phyloP scores from a whole-genome alignment of 2,888 invertebrate species.

The Euplexia lucipara region DNA sequence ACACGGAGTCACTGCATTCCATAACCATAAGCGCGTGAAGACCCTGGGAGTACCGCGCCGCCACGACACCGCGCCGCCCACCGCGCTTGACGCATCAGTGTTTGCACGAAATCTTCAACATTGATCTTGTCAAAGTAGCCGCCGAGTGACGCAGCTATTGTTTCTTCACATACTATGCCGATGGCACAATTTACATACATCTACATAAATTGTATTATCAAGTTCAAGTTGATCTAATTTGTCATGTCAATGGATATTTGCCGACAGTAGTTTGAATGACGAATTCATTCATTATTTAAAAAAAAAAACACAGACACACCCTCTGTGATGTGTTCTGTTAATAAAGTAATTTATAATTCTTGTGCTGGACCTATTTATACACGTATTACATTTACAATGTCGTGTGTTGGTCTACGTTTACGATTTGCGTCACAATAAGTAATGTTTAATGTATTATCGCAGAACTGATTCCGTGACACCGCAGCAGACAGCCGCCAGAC shows the following conservation, averaged over 20 bases:
- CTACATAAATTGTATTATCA: constrained; percentile 52
- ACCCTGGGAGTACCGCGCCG: constrained; percentile 56
- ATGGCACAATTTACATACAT: constrained; percentile 46
- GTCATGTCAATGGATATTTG: constrained; percentile 29
- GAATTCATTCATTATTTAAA: no score
- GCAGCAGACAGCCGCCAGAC: constrained; percentile 42
- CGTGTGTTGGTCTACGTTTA: not conserved
- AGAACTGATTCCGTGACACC: constrained; percentile 30
- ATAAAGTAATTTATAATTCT: not conserved
- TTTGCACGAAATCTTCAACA: constrained; percentile 62
- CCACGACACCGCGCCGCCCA: constrained; percentile 50
- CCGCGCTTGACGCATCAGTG: constrained; percentile 62
- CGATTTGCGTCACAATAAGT: not conserved
- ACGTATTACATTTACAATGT: not conserved
- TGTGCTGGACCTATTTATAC: not conserved
- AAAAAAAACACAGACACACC: no score
- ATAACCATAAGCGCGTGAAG: constrained; percentile 7
- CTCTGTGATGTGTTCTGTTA: not conserved
- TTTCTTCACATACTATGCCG: constrained; percentile 48
- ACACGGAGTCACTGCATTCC: constrained; percentile 23
- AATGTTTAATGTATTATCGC: constrained; percentile 33
- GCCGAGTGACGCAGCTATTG: constrained; percentile 68
- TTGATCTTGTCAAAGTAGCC: constrained; percentile 64
- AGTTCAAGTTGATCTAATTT: constrained; percentile 48
- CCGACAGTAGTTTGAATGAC: constrained; percentile 17